Conservation (phyloP, 2,888 invertebrate genomes). For the Alcis repandata region DNA sequence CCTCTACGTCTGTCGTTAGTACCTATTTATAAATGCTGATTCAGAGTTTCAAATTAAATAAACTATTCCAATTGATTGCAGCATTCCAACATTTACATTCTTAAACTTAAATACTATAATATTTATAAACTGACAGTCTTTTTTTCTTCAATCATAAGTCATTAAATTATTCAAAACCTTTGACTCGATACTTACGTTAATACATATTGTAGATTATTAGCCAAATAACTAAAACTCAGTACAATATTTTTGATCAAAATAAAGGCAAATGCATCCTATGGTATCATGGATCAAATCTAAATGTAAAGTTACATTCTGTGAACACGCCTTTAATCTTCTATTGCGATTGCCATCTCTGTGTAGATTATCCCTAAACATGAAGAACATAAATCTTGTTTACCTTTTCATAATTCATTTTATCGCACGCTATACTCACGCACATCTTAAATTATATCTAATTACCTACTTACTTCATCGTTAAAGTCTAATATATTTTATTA, state of each 20-base stretch:
- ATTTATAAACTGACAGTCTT: too few species aligned
- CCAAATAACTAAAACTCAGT: neutral
- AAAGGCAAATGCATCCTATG: neutral
- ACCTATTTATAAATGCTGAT: neutral
- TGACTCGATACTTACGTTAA: too few species aligned
- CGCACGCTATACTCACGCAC: slow-evolving; percentile 17
- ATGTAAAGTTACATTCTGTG: slow-evolving; percentile 18
- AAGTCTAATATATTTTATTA: neutral
- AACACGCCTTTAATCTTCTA: slow-evolving; percentile 23
- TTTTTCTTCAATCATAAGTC: too few species aligned
- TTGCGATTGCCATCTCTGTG: slow-evolving; percentile 26
- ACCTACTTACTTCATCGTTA: slow-evolving; percentile 1
- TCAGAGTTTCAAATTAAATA: neutral
- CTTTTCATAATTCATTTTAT: slow-evolving; percentile 34
- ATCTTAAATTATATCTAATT: slow-evolving; percentile 17
- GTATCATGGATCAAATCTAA: slow-evolving; percentile 2
- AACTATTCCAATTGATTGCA: neutral
- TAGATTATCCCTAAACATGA: slow-evolving; percentile 28
- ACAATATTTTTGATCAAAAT: neutral
- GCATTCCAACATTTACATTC: too few species aligned
- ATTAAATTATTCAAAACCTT: too few species aligned
- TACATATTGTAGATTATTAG: neutral
- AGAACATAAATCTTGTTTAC: slow-evolving; percentile 30
- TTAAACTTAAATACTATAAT: too few species aligned
- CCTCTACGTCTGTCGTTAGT: neutral